Conservation (phyloP, 2,113 vertebrate genomes). For the Vidua chalybeata region DNA sequence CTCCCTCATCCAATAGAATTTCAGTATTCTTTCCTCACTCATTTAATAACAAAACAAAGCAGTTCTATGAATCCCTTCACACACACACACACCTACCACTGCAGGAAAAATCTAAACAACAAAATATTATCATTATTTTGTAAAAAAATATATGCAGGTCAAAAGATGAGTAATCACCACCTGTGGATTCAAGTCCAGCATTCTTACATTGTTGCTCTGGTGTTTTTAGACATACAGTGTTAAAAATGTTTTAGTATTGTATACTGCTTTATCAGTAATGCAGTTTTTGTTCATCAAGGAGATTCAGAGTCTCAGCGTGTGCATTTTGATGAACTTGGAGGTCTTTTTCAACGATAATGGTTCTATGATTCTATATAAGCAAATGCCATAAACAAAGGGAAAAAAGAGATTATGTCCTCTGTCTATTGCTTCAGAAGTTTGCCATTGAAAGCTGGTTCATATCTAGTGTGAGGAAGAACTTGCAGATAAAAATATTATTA, state of each 20-base stretch:
- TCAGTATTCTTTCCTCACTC: neutral
- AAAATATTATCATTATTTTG: neutral
- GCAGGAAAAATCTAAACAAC: neutral
- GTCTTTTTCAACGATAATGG: neutral
- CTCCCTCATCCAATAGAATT: neutral
- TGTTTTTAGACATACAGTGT: neutral
- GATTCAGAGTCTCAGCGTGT: neutral
- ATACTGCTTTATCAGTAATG: neutral
- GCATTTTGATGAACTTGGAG: neutral
- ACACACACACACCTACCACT: fast-evolving
- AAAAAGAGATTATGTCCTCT: neutral
- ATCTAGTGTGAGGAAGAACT: neutral
- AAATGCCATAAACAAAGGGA: neutral
- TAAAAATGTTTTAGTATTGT: neutral
- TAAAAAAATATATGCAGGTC: neutral
- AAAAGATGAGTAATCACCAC: neutral
- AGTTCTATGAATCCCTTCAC: neutral
- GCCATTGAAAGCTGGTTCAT: neutral
- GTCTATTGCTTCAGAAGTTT: neutral
- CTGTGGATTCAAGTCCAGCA: neutral
- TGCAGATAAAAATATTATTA: neutral
- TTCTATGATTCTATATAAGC: neutral
- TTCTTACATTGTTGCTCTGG: neutral
- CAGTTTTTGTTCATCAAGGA: neutral
- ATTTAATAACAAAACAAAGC: neutral